Base-by-base conservation (phyloP, 2,797 vertebrate species). In the Hippopotamyrus pictus region DNA sequence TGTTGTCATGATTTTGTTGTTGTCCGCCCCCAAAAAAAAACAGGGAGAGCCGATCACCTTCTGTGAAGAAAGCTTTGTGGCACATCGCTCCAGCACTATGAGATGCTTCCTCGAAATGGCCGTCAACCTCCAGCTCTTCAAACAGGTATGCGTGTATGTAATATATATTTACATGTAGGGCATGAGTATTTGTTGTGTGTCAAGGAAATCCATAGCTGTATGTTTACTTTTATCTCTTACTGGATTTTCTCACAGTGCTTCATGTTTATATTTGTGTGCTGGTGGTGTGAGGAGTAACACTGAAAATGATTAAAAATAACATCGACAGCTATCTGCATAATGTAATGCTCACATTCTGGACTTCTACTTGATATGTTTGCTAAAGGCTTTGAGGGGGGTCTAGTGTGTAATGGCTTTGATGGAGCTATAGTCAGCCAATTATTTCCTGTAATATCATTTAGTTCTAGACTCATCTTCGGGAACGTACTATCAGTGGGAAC, bases 41-140 rank as follows among this genome's bases (percentile, higher is more conserved):
- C 94, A 99, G 98, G 98, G 98, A 85, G 98, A 99, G 90, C 98
- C 97, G 59, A 95, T 99, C 93, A 96, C 95, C 0, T 99, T 99
- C 95, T 99, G 97, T 46, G 98, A 99, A 91, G 97, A 97, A 88
- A 99, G 98, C 93, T 99, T 98, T 89, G 95, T 97, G 89, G 97
- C 96, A 89, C 98, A 98, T 93, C 97, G 98, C 90, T 99, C 97
- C 1, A 97, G 96, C 93, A 94, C 96, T 89, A 98, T 97, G 95
- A 99, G 96, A 91, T 96, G 95, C 91, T 99, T 99, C 94, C 94
- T 99, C 91, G 97, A 98, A 93, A 97, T 97, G 86, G 98, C 98
- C 46, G 96, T 98, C 92, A 99, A 99, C 93, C 96, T 99, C 92
- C 98, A 99, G 84, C 98, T 99, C 90, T 99, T 99, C 93, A 99